These are phyloP conservation scores for Desmodus rotundus DNA, from an alignment of 2,113 vertebrate genomes.

Conservation along the genomic window DNA sequence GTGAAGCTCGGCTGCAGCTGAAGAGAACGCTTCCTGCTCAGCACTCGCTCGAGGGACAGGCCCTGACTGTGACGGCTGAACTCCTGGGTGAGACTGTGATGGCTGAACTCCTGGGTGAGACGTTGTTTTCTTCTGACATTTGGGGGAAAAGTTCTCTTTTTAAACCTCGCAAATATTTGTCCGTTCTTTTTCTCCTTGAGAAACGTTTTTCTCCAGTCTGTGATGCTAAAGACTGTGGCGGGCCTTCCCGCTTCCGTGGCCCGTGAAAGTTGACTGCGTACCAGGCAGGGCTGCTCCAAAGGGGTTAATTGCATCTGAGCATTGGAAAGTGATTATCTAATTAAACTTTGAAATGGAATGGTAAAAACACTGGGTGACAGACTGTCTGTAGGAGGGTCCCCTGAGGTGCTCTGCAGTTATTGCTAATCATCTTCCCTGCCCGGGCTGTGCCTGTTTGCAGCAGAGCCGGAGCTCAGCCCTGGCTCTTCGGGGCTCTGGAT, in stretches of 20 bases:
- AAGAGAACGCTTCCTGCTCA: accelerated
- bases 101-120: neutral
- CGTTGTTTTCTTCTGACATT: neutral
- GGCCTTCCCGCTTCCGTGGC: slow-evolving; percentile 3
- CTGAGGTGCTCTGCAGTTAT: slow-evolving; percentile 70
- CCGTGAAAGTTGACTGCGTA: slow-evolving; percentile 17
- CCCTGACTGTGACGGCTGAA: accelerated
- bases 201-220: neutral
- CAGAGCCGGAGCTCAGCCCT: neutral
- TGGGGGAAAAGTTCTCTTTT: neutral
- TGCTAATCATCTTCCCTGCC: slow-evolving; percentile 67
- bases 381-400: slow-evolving; percentile 78
- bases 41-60: accelerated
- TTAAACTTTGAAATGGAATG: slow-evolving; percentile 78
- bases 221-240: neutral
- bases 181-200: neutral
- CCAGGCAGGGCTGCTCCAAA: slow-evolving; percentile 26
- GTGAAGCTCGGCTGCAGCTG: accelerated
- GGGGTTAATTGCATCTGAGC: slow-evolving; percentile 64
- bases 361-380: slow-evolving; percentile 77
- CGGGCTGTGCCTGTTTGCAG: slow-evolving; percentile 42
- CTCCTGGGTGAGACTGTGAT: neutral
- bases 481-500: neutral
- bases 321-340: slow-evolving; percentile 69
- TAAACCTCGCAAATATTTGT: neutral